phyloP scores from a whole-genome alignment of 2,797 vertebrate genomes.

The Dendrocincla fuliginosa region DNA sequence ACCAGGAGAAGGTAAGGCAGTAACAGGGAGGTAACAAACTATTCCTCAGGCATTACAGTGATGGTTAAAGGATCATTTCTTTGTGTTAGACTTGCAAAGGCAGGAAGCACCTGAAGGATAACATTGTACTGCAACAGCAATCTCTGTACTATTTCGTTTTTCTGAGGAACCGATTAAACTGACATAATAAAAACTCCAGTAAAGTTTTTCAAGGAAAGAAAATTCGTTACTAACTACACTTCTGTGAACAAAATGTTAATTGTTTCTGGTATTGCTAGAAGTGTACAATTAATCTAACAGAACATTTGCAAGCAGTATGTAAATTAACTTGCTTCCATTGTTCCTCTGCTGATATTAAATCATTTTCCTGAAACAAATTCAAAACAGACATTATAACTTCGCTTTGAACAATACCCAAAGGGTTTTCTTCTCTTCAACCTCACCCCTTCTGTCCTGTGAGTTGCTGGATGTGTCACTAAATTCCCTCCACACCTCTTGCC shows the following conservation, averaged over 20 bases:
- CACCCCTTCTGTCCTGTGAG: fast-evolving
- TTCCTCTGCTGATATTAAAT: slow-evolving; percentile 73
- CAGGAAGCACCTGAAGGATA: not conserved
- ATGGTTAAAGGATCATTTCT: not conserved
- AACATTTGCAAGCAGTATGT: not conserved
- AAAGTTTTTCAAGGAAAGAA: not conserved
- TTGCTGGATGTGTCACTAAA: not conserved
- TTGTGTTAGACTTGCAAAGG: not conserved
- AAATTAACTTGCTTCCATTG: slow-evolving; percentile 61
- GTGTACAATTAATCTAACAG: not conserved
- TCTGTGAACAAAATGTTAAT: not conserved
- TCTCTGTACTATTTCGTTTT: not conserved
- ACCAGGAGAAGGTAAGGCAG: not conserved
- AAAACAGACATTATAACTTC: not conserved
- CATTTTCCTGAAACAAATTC: slow-evolving; percentile 60
- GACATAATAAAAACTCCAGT: not conserved
- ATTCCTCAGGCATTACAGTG: not conserved
- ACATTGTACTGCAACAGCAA: not conserved
- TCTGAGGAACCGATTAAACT: not conserved
- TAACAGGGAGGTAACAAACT: not conserved
- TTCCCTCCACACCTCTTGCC: not conserved
- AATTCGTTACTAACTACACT: not conserved
- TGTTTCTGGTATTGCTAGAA: not conserved
- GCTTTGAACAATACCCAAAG: not conserved
- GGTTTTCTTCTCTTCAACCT: not conserved